A percentile compares a stretch with the other conserved stretches of the same genome.
Conservation (phyloP, 2,888 invertebrate species). For the Drosophila percnosoma region DNA sequence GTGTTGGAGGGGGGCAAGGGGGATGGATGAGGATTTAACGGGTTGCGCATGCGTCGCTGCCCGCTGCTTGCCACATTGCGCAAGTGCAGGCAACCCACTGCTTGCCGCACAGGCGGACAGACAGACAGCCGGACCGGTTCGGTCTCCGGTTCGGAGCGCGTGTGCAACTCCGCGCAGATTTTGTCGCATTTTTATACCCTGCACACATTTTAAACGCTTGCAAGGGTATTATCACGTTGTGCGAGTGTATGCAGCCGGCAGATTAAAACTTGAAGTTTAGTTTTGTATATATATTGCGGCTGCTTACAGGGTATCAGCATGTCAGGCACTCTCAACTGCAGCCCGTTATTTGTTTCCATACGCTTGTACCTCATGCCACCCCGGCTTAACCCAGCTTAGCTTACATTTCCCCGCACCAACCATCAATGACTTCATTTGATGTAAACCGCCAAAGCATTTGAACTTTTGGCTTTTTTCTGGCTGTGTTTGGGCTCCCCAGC, state of each 20-base stretch:
- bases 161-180: conserved; percentile 70
- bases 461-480: conserved; percentile 69
- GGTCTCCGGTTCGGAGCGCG: conserved; percentile 51
- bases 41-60: conserved; percentile 62
- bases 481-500: conserved; percentile 14
- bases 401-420: conserved; percentile 4
- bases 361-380: background rate
- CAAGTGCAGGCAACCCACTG: conserved; percentile 66
- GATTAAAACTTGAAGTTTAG: background rate
- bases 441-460: conserved; percentile 71
- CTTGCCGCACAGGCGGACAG: conserved; percentile 12
- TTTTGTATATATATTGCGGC: background rate
- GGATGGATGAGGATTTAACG: background rate
- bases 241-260: background rate
- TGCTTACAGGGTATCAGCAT: background rate
- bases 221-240: background rate
- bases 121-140: conserved; percentile 19
- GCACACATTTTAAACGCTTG: background rate
- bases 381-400: background rate
- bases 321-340: background rate
- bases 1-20: background rate
- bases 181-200: conserved; percentile 67
- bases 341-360: conserved; percentile 60
- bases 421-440: conserved; percentile 68
- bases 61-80: conserved; percentile 62